Evolutionary conservation across 2,888 invertebrate species (phyloP).

Genomic region (Petrophora chlorosata): DNA sequence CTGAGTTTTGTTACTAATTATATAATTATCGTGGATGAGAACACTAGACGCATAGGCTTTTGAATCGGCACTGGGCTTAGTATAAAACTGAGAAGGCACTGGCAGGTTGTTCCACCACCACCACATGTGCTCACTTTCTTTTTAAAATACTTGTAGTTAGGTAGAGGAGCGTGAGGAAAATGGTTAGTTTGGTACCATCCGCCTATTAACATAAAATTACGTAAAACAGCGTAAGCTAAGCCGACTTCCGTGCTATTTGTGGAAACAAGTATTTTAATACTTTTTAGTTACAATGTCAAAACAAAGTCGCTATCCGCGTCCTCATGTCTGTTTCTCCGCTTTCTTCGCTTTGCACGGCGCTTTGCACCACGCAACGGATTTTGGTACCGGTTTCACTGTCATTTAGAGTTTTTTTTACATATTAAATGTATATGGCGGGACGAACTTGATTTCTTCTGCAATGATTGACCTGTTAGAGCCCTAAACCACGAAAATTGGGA

Average conservation of each 20-base stretch:
- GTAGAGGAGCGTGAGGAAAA: slow-evolving; percentile 25
- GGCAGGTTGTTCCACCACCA: slow-evolving; percentile 17
- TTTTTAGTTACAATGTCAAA: too few species aligned
- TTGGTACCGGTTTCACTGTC: too few species aligned
- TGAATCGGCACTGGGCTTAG: slow-evolving; percentile 13
- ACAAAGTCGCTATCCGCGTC: too few species aligned
- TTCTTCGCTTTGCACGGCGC: too few species aligned
- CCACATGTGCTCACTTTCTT: slow-evolving; percentile 35
- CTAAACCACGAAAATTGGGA: too few species aligned
- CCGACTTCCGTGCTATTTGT: slow-evolving; percentile 4
- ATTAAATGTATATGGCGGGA: too few species aligned
- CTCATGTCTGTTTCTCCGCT: too few species aligned
- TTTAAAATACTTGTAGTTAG: slow-evolving; percentile 27
- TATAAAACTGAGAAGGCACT: slow-evolving; percentile 20
- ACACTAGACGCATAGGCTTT: not conserved
- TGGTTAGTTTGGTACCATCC: slow-evolving; percentile 16
- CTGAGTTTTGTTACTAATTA: too few species aligned
- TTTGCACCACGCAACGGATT: too few species aligned
- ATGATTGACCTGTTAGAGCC: too few species aligned
- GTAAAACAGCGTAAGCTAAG: slow-evolving; percentile 29
- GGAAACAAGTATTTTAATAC: slow-evolving; percentile 7
- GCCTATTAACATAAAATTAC: slow-evolving; percentile 28
- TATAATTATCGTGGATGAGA: not conserved
- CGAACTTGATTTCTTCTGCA: too few species aligned
- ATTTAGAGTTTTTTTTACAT: too few species aligned